These are phyloP conservation scores for Perognathus longimembris DNA, from an alignment of 2,113 vertebrate genomes.

Conservation along the genomic window DNA sequence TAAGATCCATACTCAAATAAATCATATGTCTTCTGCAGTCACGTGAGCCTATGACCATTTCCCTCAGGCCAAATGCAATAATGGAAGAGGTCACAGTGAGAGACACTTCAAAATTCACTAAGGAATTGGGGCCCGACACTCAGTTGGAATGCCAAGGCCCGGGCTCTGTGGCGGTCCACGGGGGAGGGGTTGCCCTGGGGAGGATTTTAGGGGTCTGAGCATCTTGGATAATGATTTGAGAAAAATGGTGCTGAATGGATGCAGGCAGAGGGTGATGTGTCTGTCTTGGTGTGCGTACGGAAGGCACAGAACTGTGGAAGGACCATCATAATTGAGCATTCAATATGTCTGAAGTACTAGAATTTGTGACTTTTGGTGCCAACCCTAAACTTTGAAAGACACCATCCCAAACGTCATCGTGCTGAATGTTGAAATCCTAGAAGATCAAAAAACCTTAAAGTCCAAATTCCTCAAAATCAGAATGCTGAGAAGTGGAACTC, in stretches of 20 bases:
- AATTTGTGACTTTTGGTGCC: neutral
- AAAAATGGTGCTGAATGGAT: accelerated
- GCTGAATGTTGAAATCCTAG: neutral
- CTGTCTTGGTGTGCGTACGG: neutral
- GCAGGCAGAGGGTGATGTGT: neutral
- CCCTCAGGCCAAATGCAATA: neutral
- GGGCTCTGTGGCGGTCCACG: too few species aligned
- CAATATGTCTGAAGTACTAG: neutral
- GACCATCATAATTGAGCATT: neutral
- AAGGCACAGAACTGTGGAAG: neutral
- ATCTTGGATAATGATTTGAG: neutral
- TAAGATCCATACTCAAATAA: neutral
- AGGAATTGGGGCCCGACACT: too few species aligned
- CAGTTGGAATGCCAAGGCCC: too few species aligned
- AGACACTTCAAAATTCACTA: neutral
- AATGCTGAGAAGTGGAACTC: neutral
- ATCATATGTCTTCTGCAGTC: neutral
- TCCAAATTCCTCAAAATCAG: neutral
- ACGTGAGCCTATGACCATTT: neutral
- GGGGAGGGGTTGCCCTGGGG: neutral
- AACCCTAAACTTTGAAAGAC: neutral
- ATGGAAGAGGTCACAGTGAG: neutral
- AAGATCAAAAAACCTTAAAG: neutral
- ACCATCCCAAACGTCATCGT: too few species aligned
- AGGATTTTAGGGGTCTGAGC: neutral